Evolutionary conservation across 2,113 vertebrate genomes (phyloP), one percentile per base, ranked within the genome.

Genomic region (Chrysemys picta): DNA sequence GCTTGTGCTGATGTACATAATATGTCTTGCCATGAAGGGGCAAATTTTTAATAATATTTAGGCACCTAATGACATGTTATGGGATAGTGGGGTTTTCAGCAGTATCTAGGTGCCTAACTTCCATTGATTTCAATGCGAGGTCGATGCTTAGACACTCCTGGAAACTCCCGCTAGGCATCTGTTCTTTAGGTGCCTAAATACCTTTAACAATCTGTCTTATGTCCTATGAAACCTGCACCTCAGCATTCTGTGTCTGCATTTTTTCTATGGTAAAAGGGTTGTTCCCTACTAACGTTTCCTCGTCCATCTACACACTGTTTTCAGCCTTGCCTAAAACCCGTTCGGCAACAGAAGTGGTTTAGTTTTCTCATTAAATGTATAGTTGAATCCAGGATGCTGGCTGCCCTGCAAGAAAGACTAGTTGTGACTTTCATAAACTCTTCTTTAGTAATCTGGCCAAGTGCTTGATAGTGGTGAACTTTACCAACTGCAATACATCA

Each of bases 231-330:
- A 5, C 72, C 11, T 4, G 3, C 8, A 21, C 4, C 5, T 75
- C 57, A 35, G 5, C 1, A 4, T 50, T 79, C 76, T 47, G 12
- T 3, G 10, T 65, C 6, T 45, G 17, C 29, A n/a, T 16, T 24
- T 59, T 57, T 45, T 27, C 25, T 5, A 5, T 57, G 80, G 29
- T 12, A 82, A 6, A 2, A 56, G 29, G 13, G 69, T 8, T 19
- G 1, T 31, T 84, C 75, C 9, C 8, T 72, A 91, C 85, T 76
- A 5, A 0, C 59, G 12, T 69, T 85, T 80, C 3, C 13, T 25
- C 21, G 11, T 19, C 52, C 3, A 54, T 0, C 0, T 5, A 50
- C 1, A 35, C 59, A 53, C 5, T 49, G 22, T 10, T n/a, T 75
- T 72, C 53, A 83, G 19, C 4, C 86, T 82, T 75, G 19, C n/a